Percentiles rank a stretch among this genome's conserved stretches.
These are phyloP conservation scores for Hemiscyllium ocellatum DNA, from an alignment of 2,113 vertebrate genomes.

Conservation along the genomic window DNA sequence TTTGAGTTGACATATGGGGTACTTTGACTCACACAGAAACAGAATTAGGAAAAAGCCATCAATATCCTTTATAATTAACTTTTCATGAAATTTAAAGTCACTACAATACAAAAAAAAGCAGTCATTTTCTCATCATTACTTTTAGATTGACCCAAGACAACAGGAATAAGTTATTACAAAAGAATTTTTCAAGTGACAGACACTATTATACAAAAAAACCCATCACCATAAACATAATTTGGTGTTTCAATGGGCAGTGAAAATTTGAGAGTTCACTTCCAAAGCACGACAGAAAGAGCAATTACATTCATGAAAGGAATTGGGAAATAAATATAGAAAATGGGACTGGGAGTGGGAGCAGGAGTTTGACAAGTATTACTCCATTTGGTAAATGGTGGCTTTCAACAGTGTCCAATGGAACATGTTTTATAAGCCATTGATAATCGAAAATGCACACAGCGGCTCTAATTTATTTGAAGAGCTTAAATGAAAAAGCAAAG, in stretches of 20 bases:
- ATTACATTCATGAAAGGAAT: background rate
- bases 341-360: background rate
- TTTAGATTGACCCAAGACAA: background rate
- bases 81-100: no score
- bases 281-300: background rate
- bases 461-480: background rate
- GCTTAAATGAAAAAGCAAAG: constrained; percentile 7
- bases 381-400: background rate
- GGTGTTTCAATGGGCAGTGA: background rate
- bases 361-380: background rate
- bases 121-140: no score
- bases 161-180: background rate
- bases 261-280: background rate
- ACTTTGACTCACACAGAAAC: no score
- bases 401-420: background rate
- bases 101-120: no score
- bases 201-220: background rate
- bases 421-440: background rate
- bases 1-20: no score
- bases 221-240: background rate
- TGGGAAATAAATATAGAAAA: background rate
- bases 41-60: no score
- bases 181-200: background rate
- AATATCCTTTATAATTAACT: no score
- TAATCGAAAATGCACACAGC: background rate